Conservation (phyloP, 2,797 vertebrate genomes). For the Chiroxiphia lanceolata region DNA sequence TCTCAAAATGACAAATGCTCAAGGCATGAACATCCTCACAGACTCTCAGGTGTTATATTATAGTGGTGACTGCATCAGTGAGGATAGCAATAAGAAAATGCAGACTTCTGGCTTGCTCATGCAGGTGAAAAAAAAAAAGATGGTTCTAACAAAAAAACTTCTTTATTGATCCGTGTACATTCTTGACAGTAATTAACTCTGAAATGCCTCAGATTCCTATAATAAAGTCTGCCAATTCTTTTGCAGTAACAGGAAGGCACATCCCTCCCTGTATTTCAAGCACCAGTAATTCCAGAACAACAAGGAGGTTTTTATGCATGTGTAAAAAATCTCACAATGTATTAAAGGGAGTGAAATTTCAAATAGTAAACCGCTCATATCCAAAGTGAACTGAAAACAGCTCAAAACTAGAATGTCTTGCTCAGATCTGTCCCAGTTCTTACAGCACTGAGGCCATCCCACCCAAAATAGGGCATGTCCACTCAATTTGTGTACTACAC, state of each 20-base stretch:
- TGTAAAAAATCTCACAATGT: not conserved
- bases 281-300: not conserved
- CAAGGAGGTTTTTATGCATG: not conserved
- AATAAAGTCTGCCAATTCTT: not conserved
- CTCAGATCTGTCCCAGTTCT: not conserved
- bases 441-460: not conserved
- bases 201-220: not conserved
- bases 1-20: conserved; percentile 27
- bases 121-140: not conserved
- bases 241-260: not conserved
- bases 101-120: not conserved
- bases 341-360: not conserved
- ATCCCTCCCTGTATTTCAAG: not conserved
- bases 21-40: not conserved
- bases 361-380: not conserved
- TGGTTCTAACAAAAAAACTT: not conserved
- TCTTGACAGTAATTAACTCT: not conserved
- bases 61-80: not conserved
- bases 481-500: not conserved
- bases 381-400: not conserved
- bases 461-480: not conserved
- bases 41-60: not conserved
- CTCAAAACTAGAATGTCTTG: not conserved
- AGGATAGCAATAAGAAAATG: not conserved
- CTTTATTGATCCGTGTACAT: not conserved